Evolutionary conservation across 2,888 invertebrate species (phyloP), one percentile per base, ranked within the genome.

Genomic region (Allacma fusca): DNA sequence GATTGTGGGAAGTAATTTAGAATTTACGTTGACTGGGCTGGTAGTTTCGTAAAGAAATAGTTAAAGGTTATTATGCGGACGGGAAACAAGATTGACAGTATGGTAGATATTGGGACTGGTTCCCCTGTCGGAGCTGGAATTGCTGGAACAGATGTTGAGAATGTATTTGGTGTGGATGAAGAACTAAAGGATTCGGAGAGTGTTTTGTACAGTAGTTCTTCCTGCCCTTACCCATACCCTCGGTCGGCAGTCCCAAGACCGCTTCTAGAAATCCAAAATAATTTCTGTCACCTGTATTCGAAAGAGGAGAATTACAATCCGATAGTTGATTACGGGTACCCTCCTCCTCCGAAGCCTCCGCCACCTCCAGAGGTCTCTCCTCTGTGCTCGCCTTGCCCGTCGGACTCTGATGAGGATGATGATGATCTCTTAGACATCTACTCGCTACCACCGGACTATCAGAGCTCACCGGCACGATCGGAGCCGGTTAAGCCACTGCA

Each of bases 291-390:
- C 1, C 16, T 50, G 50, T 4, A 24, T 1, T 13, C 7, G 2
- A 7, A 62, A n/a, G 73, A 62, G 1, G n/a, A 57, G 13, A 24
- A 34, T 34, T 73, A 26, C 19, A 26, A 62, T 19, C 57, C 57
- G n/a, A 23, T 73, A n/a, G n/a, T 64, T 21, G 62, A 73, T 34
- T 73, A 73, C 21, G 73, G 73, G 4, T 29, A 59, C 21, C 73
- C 73, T 5, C 29, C 59, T 7, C 73, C 73, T 0, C 73, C 73
- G 28, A 73, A 73, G 21, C 73, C 73, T 5, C 73, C 73, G 9
- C 19, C 50, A 23, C 43, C 34, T 43, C 70, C 73, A 21, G 73
- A 57, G 5, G 62, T 59, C 0, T 73, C 73, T 28, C 73, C 73
- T 9, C 19, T 73, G 1, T 57, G 50, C 9, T 73, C 73, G 13